These are phyloP conservation scores for Hemibagrus wyckioides DNA, from an alignment of 2,113 vertebrate species.

Conservation along the genomic window DNA sequence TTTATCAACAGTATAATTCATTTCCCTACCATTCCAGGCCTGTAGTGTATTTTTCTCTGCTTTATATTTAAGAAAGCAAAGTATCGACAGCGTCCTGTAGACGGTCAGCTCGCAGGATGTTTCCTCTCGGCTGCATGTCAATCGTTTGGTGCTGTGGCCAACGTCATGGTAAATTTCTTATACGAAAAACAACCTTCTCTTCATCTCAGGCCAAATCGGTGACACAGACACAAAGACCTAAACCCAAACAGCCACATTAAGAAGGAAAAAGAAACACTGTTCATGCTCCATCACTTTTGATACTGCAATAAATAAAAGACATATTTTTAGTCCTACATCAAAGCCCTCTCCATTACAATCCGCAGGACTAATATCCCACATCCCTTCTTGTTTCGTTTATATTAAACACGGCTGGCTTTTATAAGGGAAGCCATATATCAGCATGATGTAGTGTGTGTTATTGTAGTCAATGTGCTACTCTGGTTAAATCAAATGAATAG, in stretches of 20 bases:
- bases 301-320: conserved; percentile 6
- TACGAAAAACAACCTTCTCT: background rate
- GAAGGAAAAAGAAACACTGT: conserved; percentile 5
- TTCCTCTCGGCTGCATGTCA: background rate
- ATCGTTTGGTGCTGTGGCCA: background rate
- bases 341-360: background rate
- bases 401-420: background rate
- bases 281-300: background rate
- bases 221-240: background rate
- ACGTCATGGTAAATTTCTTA: conserved; percentile 12
- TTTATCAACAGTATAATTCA: background rate
- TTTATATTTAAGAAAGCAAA: background rate
- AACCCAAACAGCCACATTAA: background rate
- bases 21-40: background rate
- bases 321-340: conserved; percentile 28
- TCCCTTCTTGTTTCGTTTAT: conserved; percentile 8
- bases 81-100: background rate
- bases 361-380: background rate
- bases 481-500: conserved; percentile 41
- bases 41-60: background rate
- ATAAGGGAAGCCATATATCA: conserved; percentile 22
- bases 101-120: background rate
- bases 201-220: background rate
- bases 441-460: conserved; percentile 18
- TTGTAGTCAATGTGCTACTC: conserved; percentile 32